Evolutionary conservation across 2,888 invertebrate species (phyloP).

Genomic region (Hydropsyche betteni): DNA sequence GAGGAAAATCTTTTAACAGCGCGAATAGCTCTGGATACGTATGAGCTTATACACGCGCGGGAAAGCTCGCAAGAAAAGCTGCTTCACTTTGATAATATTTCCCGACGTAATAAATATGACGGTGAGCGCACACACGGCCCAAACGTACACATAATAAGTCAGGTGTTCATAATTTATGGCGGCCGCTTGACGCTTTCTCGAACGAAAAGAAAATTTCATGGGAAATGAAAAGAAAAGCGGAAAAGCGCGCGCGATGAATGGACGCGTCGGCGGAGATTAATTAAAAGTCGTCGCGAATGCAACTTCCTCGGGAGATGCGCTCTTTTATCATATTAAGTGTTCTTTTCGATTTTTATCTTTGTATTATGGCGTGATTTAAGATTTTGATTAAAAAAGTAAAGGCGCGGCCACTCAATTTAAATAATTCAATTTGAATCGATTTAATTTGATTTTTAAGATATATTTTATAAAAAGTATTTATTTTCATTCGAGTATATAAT

Average conservation of each 20-base stretch:
- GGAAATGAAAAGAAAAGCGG: neutral
- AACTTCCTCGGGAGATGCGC: constrained; percentile 1
- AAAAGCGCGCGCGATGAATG: neutral
- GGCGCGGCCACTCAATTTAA: too few species aligned
- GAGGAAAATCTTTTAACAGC: constrained; percentile 49
- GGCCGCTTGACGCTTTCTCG: constrained; percentile 26
- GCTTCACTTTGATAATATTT: constrained; percentile 38
- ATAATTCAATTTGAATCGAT: too few species aligned
- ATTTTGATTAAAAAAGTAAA: constrained; percentile 8
- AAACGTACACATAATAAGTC: constrained; percentile 8
- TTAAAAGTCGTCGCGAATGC: constrained; percentile 13
- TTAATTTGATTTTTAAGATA: too few species aligned
- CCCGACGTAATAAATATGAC: constrained; percentile 30
- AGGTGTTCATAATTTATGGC: constrained; percentile 32
- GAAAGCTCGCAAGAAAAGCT: constrained; percentile 31
- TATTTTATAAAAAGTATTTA: too few species aligned
- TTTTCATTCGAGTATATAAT: constrained; percentile 2
- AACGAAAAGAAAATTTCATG: neutral
- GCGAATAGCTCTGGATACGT: constrained; percentile 28
- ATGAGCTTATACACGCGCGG: neutral
- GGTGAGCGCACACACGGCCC: neutral
- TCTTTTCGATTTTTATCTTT: neutral
- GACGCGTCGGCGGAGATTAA: constrained; percentile 16
- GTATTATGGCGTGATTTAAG: neutral
- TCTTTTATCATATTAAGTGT: neutral